These are phyloP conservation scores for Malacoraja senta DNA, from an alignment of 2,797 vertebrate species.

Conservation along the genomic window DNA sequence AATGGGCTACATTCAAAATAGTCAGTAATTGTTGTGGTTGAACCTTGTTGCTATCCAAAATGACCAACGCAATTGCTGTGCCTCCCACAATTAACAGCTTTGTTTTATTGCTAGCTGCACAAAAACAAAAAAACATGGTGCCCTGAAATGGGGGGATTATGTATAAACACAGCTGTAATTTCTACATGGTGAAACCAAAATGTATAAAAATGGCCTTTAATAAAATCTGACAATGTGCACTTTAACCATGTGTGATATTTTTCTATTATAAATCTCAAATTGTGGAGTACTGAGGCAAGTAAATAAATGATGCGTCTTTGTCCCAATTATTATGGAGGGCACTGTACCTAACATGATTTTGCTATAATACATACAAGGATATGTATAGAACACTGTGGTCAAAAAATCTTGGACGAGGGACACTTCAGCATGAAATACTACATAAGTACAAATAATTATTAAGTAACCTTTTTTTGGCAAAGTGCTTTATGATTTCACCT, in stretches of 20 bases:
- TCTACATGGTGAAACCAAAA: too few species aligned
- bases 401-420: not conserved
- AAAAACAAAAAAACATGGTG: not conserved
- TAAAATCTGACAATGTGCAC: too few species aligned
- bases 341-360: not conserved
- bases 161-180: too few species aligned
- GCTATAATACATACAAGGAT: not conserved
- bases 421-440: not conserved
- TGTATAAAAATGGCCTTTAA: too few species aligned
- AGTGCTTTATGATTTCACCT: not conserved
- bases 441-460: not conserved
- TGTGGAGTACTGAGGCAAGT: too few species aligned
- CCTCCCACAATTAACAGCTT: not conserved
- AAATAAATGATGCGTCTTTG: too few species aligned
- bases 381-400: not conserved
- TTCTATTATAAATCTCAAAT: too few species aligned
- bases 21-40: not conserved
- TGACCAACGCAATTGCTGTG: not conserved
- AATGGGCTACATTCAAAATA: not conserved
- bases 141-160: too few species aligned
- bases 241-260: too few species aligned
- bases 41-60: not conserved
- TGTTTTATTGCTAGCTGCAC: not conserved
- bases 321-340: too few species aligned
- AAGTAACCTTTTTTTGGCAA: not conserved